These are phyloP conservation scores for Danio aesculapii DNA, from an alignment of 2,797 vertebrate genomes.

Conservation along the genomic window DNA sequence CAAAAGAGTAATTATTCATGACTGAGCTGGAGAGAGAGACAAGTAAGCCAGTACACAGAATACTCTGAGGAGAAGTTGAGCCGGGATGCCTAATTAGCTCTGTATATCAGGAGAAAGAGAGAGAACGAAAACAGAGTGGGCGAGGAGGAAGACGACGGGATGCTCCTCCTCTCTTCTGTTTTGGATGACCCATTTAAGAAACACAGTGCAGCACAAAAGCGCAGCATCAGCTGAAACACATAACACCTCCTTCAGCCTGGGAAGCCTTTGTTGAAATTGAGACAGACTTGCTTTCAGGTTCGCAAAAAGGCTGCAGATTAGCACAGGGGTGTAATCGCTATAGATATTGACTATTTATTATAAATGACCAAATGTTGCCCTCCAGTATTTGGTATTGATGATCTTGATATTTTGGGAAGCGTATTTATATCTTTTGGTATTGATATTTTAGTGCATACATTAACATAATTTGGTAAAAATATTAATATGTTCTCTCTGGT, in stretches of 20 bases:
- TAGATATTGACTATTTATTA: too few species aligned
- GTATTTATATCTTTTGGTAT: too few species aligned
- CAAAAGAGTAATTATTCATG: constrained; percentile 53
- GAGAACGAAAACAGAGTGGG: not conserved
- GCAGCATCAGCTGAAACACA: constrained; percentile 66
- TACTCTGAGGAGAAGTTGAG: constrained; percentile 38
- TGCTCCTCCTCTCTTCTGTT: constrained; percentile 50
- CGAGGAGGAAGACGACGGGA: not conserved
- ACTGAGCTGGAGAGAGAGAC: constrained; percentile 40
- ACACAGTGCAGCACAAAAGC: constrained; percentile 56
- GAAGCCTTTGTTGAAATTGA: constrained; percentile 53
- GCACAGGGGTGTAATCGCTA: not conserved
- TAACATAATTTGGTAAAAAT: too few species aligned
- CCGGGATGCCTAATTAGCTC: constrained; percentile 56
- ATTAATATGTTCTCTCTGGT: too few species aligned
- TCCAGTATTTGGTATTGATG: too few species aligned
- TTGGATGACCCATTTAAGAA: constrained; percentile 66
- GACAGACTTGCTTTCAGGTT: constrained; percentile 20
- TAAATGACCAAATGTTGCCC: too few species aligned
- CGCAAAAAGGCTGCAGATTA: constrained; percentile 1
- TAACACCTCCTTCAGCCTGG: constrained; percentile 56
- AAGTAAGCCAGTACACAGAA: constrained; percentile 28
- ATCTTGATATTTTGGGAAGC: too few species aligned
- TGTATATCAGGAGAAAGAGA: constrained; percentile 36
- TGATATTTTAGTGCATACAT: too few species aligned